A percentile compares a stretch with the other conserved stretches of the same genome.
phyloP scores from a whole-genome alignment of 2,888 invertebrate species.

The Blomia tropicalis region DNA sequence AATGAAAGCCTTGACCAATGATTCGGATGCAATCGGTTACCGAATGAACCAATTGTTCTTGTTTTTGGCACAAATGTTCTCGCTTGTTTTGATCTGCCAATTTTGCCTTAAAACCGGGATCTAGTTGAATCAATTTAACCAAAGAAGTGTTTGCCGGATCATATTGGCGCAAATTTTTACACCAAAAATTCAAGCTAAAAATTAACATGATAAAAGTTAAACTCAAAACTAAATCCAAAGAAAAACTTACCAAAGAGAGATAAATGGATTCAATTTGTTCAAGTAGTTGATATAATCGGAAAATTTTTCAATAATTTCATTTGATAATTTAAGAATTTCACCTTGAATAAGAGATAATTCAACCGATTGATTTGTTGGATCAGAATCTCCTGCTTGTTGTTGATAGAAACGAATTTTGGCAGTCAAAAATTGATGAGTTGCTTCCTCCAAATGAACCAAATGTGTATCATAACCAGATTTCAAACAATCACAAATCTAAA shows the following conservation, averaged over 20 bases:
- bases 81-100: not conserved
- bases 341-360: not conserved
- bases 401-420: not conserved
- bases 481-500: not conserved
- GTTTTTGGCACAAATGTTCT: not conserved
- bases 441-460: slow-evolving; percentile 5
- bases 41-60: not conserved
- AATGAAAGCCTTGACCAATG: not conserved
- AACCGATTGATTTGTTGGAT: not conserved
- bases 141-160: not conserved
- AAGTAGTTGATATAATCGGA: slow-evolving; percentile 2
- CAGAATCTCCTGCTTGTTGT: not conserved
- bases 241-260: not conserved
- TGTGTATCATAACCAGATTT: not conserved
- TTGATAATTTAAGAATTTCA: not conserved
- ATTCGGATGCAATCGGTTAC: not conserved
- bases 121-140: not conserved
- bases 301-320: slow-evolving; percentile 11
- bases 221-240: not conserved
- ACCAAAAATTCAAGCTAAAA: not conserved
- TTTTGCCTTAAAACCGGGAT: not conserved
- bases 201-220: not conserved
- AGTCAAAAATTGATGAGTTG: not conserved
- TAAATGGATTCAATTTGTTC: not conserved
- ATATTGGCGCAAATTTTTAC: not conserved